Conservation (phyloP, 1,140 invertebrate genomes). For the Leptopilina clavipes region DNA sequence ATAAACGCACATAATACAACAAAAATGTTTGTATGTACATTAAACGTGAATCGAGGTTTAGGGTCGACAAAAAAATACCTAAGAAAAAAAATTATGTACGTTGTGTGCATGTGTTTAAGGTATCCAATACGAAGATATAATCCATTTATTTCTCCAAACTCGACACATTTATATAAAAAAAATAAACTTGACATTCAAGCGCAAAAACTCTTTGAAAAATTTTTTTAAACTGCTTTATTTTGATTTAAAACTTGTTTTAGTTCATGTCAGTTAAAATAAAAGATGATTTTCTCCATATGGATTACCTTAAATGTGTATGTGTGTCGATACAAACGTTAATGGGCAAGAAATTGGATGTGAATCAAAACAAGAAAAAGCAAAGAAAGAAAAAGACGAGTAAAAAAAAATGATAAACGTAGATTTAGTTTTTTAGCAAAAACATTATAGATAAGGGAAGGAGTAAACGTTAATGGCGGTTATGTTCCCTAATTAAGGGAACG, state of each 20-base stretch:
- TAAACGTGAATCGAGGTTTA: constrained; percentile 22
- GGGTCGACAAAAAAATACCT: neutral
- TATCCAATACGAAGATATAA: neutral
- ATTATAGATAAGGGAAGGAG: neutral
- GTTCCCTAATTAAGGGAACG: constrained; percentile 22
- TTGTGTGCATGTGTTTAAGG: neutral
- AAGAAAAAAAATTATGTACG: constrained; percentile 17
- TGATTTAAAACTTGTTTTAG: too few relatives aligned
- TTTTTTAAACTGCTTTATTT: too few relatives aligned
- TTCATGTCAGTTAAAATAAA: too few relatives aligned
- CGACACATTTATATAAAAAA: too few relatives aligned
- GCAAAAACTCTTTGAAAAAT: too few relatives aligned
- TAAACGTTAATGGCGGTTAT: constrained; percentile 32
- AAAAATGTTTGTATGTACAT: constrained; percentile 30
- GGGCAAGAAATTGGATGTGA: constrained; percentile 13
- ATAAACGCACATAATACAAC: constrained; percentile 37
- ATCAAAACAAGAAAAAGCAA: constrained; percentile 31
- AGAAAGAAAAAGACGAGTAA: neutral
- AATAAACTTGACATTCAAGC: too few relatives aligned
- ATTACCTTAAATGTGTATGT: neutral
- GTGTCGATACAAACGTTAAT: neutral
- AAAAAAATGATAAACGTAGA: constrained; percentile 32
- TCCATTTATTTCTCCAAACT: neutral
- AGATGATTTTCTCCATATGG: neutral
- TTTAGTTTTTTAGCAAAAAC: constrained; percentile 24